phyloP scores from a whole-genome alignment of 2,888 invertebrate genomes.

The Salticus scenicus region DNA sequence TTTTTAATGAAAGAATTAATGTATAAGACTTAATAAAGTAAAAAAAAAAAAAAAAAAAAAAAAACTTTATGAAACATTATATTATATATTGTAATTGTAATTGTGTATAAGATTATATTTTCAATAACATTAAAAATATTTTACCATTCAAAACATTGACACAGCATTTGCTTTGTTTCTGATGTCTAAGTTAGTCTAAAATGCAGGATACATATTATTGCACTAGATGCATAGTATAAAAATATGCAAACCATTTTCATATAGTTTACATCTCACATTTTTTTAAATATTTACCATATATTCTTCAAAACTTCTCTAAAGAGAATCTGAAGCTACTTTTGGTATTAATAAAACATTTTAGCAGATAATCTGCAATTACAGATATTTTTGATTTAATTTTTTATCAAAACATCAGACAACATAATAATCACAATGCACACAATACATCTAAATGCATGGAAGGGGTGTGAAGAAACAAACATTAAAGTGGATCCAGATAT shows the following conservation, averaged over 20 bases:
- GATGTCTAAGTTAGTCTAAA: conserved; percentile 47
- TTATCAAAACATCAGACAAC: conserved; percentile 20
- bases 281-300: too few relatives aligned
- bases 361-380: conserved; percentile 15
- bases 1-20: too few relatives aligned
- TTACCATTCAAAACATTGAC: conserved; percentile 3
- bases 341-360: conserved; percentile 29
- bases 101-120: neutral
- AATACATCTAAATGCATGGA: conserved; percentile 41
- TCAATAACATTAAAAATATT: neutral
- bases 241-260: conserved; percentile 66
- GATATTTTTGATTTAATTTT: conserved; percentile 58
- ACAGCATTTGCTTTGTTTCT: neutral
- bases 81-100: too few relatives aligned
- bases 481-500: conserved; percentile 30
- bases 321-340: conserved; percentile 45
- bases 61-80: too few relatives aligned
- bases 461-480: conserved; percentile 13
- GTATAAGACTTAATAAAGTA: too few relatives aligned
- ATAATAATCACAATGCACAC: conserved; percentile 31
- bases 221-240: conserved; percentile 68
- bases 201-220: conserved; percentile 63
- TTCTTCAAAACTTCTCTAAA: conserved; percentile 27
- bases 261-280: conserved; percentile 42
- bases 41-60: too few relatives aligned